Base-by-base conservation (phyloP, 2,113 vertebrate species). In the Bombycilla garrulus region DNA sequence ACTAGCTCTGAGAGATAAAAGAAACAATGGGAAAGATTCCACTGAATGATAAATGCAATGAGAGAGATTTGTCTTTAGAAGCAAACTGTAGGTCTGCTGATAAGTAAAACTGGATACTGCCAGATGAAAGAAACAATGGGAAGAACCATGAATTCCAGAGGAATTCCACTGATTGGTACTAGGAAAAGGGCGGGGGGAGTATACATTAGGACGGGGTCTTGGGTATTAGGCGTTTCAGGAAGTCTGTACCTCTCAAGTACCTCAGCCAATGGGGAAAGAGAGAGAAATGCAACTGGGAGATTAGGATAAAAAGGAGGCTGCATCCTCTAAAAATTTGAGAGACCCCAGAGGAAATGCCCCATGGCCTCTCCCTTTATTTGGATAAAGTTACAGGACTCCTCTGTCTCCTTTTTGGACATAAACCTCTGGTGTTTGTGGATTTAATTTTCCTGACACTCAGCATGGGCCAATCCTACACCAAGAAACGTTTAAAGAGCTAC, bases 181-280 rank as follows among this genome's bases (percentile, higher is more conserved):
- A 38, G n/a, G 16, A 11, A 20, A 47, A 26, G 17, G 35, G 35
- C n/a, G 2, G 12, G 35, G 20, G 16, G 29, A 31, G 2, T 5
- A 26, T 21, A 26, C 4, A 50, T 50, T 77, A 33, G 6, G 33
- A 50, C 4, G 45, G 22, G 18, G 10, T 38, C 35, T 61, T 24
- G 31, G 7, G 10, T 12, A 20, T 61, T 31, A 31, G 21, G 12
- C 0, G 0, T 77, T 77, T n/a, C 4, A 1, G 23, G 47, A 78
- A 51, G 31, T 78, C 23, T 78, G 35, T 42, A n/a, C 18, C 58
- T 78, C 45, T 42, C 47, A n/a, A 62, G 28, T n/a, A 51, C 47
- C 29, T 62, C 36, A 62, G 14, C 13, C 47, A 62, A 10, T 13
- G 11, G 5, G 24, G 29, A 64, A 42, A 51, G 47, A 62, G 29